A percentile compares a stretch with the other conserved stretches of the same genome.
Conservation (phyloP, 2,888 invertebrate species). For the Lutraria lutraria region DNA sequence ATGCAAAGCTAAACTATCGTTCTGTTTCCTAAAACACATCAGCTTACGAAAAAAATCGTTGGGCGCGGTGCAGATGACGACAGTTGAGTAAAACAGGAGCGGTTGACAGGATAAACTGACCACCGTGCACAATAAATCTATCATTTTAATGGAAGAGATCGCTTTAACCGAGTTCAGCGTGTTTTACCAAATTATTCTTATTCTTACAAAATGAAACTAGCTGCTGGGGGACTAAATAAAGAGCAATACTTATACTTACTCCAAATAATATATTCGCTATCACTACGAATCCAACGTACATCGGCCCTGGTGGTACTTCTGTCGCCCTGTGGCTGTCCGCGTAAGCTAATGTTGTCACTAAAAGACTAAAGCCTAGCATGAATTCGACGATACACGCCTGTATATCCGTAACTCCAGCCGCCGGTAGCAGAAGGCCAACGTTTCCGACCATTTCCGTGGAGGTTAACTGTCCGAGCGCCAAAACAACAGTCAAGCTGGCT, state of each 20-base stretch:
- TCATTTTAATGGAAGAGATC: too few species aligned
- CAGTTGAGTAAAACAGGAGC: too few species aligned
- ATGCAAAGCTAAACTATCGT: too few species aligned
- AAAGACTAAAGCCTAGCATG: conserved; percentile 73
- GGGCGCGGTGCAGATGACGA: too few species aligned
- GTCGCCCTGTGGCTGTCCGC: conserved; percentile 74
- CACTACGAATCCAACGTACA: conserved; percentile 78
- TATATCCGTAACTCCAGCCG: conserved; percentile 62
- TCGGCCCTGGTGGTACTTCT: conserved; percentile 71
- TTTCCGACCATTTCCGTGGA: conserved; percentile 67
- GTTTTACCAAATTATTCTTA: too few species aligned
- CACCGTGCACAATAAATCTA: too few species aligned
- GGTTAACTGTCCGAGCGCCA: conserved; percentile 63
- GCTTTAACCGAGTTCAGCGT: too few species aligned
- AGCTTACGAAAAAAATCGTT: too few species aligned
- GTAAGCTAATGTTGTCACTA: conserved; percentile 73
- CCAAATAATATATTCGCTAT: conserved; percentile 74
- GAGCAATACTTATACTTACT: conserved; percentile 69
- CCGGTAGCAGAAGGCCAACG: conserved; percentile 73
- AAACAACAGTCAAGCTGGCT: conserved; percentile 73
- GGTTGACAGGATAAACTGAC: too few species aligned
- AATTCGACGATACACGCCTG: conserved; percentile 77
- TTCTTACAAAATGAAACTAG: too few species aligned
- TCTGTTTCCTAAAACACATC: too few species aligned
- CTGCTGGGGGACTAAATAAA: neutral